Evolutionary conservation across 2,888 invertebrate species (phyloP).

Genomic region (Teinopalpus imperialis): DNA sequence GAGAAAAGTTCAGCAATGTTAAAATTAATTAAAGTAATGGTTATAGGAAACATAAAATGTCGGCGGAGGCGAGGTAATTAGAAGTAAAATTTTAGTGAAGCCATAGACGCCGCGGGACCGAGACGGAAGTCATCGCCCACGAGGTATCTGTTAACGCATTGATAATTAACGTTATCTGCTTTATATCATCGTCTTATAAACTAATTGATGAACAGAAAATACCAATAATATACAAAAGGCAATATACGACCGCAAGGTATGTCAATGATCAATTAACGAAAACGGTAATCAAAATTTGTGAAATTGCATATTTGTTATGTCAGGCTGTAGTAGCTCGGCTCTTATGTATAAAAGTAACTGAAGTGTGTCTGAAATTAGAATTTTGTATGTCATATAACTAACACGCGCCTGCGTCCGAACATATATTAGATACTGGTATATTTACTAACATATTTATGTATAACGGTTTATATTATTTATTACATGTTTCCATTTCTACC

Average conservation of each 20-base stretch:
- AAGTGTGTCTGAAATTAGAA: too few species aligned
- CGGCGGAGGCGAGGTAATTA: conserved; percentile 67
- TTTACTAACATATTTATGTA: too few species aligned
- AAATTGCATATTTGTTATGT: conserved; percentile 1
- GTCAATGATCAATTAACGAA: conserved; percentile 1
- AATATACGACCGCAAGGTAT: conserved; percentile 5
- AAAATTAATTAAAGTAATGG: conserved; percentile 76
- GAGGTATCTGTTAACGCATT: conserved; percentile 32
- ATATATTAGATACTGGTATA: too few species aligned
- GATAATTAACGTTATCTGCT: conserved; percentile 31
- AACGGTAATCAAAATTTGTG: background rate
- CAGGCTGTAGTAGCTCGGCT: too few species aligned
- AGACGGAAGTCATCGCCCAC: conserved; percentile 48
- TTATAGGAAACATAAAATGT: conserved; percentile 72
- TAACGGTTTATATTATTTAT: too few species aligned
- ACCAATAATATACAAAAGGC: conserved; percentile 15
- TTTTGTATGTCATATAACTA: background rate
- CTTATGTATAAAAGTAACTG: too few species aligned
- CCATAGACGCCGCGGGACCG: conserved; percentile 44
- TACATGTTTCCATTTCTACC: too few species aligned
- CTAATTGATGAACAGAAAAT: conserved; percentile 27
- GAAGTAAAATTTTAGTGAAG: conserved; percentile 63
- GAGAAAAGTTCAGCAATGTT: conserved; percentile 66
- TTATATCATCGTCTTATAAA: conserved; percentile 25
- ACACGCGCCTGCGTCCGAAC: background rate